Base-by-base conservation (phyloP, 2,113 vertebrate species). In the Psophia crepitans region DNA sequence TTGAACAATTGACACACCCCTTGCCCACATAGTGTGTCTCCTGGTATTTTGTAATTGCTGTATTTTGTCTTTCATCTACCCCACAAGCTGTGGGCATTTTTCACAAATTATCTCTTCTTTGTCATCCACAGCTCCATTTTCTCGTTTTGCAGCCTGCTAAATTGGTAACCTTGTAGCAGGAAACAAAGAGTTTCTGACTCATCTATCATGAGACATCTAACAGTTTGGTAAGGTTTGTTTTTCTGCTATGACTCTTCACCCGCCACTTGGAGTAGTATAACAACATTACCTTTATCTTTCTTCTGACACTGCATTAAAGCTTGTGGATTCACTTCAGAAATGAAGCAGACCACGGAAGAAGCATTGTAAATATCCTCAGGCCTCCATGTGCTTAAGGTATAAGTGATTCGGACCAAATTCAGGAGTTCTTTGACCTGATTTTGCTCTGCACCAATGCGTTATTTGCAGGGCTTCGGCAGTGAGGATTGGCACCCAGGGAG, bases 111-210 rank as follows among this genome's bases (percentile, higher is more conserved):
- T 53, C 78, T 90, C 84, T 48, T 80, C 95, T 96, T 91, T 96
- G 84, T 95, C 89, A 95, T 86, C 87, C 77, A 24, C 16, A 76
- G 41, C 87, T 87, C 61, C 83, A 92, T 92, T 94, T 97, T 96
- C 93, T 91, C 1, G 2, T 95, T 97, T 91, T 93, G 83, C 89
- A 95, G 61, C 91, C 82, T 93, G 87, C 85, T 95, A 96, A 95
- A 94, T 93, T 65, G 61, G 84, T 95, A 92, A 57, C 39, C 79
- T 44, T 63, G 49, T 16, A 74, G 93, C 65, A 96, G 61, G 70
- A 93, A 94, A 95, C 89, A 95, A 95, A 90, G 79, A 37, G 46
- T 80, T 94, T 94, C 89, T 98, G 97, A 97, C 74, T 97, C 97
- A 98, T 66, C 53, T 63, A 30, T 83, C 71, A 74, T 94, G 94